phyloP scores from a whole-genome alignment of 2,797 vertebrate species.

The Lutjanus campechanus region DNA sequence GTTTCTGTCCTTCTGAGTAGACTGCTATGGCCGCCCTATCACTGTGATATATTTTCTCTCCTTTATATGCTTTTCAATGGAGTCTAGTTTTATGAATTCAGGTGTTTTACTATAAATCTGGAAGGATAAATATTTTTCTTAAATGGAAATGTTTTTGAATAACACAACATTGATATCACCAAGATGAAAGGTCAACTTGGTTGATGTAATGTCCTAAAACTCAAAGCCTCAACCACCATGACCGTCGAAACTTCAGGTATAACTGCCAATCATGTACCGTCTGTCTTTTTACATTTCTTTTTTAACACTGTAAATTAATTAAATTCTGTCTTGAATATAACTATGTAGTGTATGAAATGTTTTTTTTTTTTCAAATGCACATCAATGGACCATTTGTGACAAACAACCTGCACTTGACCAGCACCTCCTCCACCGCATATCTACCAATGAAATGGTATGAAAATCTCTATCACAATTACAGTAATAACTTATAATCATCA shows the following conservation, averaged over 20 bases:
- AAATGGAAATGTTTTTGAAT: not conserved
- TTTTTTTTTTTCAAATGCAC: not conserved
- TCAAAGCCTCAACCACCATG: not conserved
- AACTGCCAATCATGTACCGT: not conserved
- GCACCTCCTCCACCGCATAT: not conserved
- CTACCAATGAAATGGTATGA: too few species aligned
- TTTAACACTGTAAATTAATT: slow-evolving; percentile 41
- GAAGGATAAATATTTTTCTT: not conserved
- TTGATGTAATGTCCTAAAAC: not conserved
- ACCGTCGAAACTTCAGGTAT: slow-evolving; percentile 12
- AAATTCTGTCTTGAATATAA: slow-evolving; percentile 35
- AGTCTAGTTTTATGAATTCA: slow-evolving; percentile 23
- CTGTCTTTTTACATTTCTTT: slow-evolving; percentile 38
- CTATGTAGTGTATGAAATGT: not conserved
- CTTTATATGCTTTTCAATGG: slow-evolving; percentile 1
- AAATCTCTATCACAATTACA: too few species aligned
- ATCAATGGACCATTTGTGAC: not conserved
- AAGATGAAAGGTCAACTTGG: not conserved
- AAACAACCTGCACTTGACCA: not conserved
- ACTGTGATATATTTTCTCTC: slow-evolving; percentile 17
- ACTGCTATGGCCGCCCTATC: not conserved
- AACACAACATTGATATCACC: not conserved
- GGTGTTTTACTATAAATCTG: slow-evolving; percentile 9
- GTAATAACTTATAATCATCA: too few species aligned
- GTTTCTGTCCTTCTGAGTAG: slow-evolving; percentile 2